Conservation (phyloP, 1,140 invertebrate species). For the Metopolophium dirhodum region DNA sequence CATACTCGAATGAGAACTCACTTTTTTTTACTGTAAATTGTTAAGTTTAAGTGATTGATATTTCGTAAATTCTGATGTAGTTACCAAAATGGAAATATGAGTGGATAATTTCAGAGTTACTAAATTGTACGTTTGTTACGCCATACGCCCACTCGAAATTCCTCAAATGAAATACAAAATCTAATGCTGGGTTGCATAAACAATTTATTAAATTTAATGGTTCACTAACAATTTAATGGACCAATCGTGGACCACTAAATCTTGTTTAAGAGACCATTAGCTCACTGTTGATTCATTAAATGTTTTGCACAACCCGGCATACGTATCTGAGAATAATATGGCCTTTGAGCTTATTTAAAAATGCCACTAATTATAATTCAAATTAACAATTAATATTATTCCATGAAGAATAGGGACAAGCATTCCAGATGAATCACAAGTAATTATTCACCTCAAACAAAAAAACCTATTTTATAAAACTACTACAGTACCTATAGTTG, state of each 20-base stretch:
- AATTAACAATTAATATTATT: not conserved
- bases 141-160: not conserved
- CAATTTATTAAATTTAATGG: too few relatives aligned
- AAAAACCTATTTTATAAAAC: not conserved
- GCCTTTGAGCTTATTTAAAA: not conserved
- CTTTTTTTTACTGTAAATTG: too few relatives aligned
- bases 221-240: too few relatives aligned
- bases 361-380: not conserved
- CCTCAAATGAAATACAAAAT: not conserved
- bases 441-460: not conserved
- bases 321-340: not conserved
- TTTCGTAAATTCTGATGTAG: too few relatives aligned
- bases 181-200: not conserved
- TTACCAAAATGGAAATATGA: too few relatives aligned
- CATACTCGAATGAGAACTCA: too few relatives aligned
- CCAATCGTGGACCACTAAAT: too few relatives aligned
- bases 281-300: too few relatives aligned
- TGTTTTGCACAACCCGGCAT: too few relatives aligned
- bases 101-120: too few relatives aligned
- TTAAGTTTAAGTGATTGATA: too few relatives aligned
- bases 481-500: not conserved
- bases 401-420: accelerated
- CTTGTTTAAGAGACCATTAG: too few relatives aligned
- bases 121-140: not conserved
- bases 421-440: not conserved